Evolutionary conservation across 2,888 invertebrate species (phyloP), one percentile per base, ranked within the genome.

Genomic region (Rotaria socialis): DNA sequence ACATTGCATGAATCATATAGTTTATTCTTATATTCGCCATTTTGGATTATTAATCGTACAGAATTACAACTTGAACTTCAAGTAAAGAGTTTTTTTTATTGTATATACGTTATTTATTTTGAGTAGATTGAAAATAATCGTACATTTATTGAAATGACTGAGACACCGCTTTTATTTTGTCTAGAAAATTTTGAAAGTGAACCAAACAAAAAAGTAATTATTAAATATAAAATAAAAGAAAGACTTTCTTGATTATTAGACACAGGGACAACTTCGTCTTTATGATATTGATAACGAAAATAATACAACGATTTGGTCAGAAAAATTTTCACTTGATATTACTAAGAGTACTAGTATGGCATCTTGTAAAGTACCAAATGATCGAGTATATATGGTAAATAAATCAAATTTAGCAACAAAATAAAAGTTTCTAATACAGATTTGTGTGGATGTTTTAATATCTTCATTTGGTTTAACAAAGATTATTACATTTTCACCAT

Each of bases 301-400:
- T 52, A 43, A 84, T n/a, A 16, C 84, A 27, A 95, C 96, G 10
- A 95, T 95, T 88, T 99, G 97, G 97, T 97, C 97, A 2, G 96
- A 97, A 88, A 96, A 96, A 91, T 98, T 99, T 91, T 95, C 98
- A 0, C 92, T 99, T 86, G 99, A 99, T 90, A 96, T 96, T 2
- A 97, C 97, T n/a, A 99, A 99, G 11, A 97, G 96, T 87, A 94
- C 95, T 84, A 98, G 98, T 67, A 58, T 97, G 97, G 90, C 92
- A 92, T 88, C n/a, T 35, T 80, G 80, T 47, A 80, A 80, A 80
- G 47, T 47, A 19, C 89, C 89, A 85, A 90, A 91, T 85, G 89
- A 89, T 86, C 50, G 50, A 11, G 11, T 11, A 50, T 50, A 50
- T 88, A 90, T 90, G 89, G 91, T 85, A 41, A 56, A 85, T 60